These are phyloP conservation scores for Dolichallabes microphthalmus DNA, from an alignment of 2,113 vertebrate species.

Conservation along the genomic window DNA sequence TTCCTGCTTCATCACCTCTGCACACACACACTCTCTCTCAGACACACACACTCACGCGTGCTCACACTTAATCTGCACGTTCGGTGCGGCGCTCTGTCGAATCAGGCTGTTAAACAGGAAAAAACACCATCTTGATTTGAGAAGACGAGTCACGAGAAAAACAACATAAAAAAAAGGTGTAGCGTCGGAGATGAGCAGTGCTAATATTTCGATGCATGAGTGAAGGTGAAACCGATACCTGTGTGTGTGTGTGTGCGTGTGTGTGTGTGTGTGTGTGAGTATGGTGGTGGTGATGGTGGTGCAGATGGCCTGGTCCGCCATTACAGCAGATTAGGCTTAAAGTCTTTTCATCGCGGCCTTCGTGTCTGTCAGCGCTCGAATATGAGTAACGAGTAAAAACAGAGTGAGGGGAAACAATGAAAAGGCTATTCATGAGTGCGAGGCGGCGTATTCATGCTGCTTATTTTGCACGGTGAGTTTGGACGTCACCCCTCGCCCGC, in stretches of 20 bases:
- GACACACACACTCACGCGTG: not conserved
- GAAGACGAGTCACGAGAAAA: not conserved
- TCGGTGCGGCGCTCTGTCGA: not conserved
- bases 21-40: not conserved
- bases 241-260: not conserved
- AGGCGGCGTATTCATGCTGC: not conserved
- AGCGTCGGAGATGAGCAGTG: not conserved
- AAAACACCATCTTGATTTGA: not conserved
- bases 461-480: not conserved
- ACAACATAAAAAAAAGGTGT: not conserved
- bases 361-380: constrained; percentile 34
- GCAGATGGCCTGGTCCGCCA: not conserved
- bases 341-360: constrained; percentile 29
- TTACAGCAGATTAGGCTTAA: constrained; percentile 45
- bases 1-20: constrained; percentile 34
- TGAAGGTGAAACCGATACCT: constrained; percentile 2
- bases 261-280: not conserved
- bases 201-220: not conserved
- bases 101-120: not conserved
- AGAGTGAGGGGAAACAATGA: constrained; percentile 44
- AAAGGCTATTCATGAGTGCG: constrained; percentile 46
- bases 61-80: not conserved
- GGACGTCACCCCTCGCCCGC: not conserved
- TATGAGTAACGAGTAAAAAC: constrained; percentile 32
- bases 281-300: not conserved